Conservation (phyloP, 2,888 invertebrate genomes). For the Argynnis bischoffii region DNA sequence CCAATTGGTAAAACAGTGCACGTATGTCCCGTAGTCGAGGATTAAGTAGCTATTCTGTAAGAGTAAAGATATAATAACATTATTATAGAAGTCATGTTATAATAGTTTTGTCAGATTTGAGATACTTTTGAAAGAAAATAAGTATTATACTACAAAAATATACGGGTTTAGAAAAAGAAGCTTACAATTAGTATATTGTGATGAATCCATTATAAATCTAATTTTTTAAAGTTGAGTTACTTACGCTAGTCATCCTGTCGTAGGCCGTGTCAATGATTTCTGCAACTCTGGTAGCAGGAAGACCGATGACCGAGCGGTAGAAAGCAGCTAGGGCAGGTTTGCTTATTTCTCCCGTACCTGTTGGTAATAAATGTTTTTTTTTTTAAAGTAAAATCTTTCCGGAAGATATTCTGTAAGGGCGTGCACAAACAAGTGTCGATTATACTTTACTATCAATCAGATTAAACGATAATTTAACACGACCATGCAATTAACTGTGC, state of each 20-base stretch:
- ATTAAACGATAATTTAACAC: too few species aligned
- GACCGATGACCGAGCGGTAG: conserved; percentile 87
- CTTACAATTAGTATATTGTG: too few species aligned
- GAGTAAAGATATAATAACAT: not conserved
- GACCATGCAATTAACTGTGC: too few species aligned
- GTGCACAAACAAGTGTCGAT: too few species aligned
- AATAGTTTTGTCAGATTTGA: too few species aligned
- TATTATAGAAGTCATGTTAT: too few species aligned
- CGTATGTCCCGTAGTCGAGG: conserved; percentile 86
- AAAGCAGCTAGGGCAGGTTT: conserved; percentile 86
- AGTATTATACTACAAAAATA: too few species aligned
- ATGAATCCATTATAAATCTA: not conserved
- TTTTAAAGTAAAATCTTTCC: too few species aligned
- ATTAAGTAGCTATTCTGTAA: conserved; percentile 86
- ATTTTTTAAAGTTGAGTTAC: conserved; percentile 46
- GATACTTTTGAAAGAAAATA: too few species aligned
- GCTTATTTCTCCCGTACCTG: conserved; percentile 85
- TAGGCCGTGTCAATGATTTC: conserved; percentile 86
- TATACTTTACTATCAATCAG: too few species aligned
- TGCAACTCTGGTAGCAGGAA: conserved; percentile 83
- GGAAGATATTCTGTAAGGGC: too few species aligned
- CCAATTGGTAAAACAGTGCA: conserved; percentile 89
- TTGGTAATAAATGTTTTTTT: conserved; percentile 26
- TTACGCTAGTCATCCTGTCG: conserved; percentile 88
- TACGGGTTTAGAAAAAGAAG: too few species aligned